Evolutionary conservation across 2,888 invertebrate genomes (phyloP).

Genomic region (Esperia sulphurella): DNA sequence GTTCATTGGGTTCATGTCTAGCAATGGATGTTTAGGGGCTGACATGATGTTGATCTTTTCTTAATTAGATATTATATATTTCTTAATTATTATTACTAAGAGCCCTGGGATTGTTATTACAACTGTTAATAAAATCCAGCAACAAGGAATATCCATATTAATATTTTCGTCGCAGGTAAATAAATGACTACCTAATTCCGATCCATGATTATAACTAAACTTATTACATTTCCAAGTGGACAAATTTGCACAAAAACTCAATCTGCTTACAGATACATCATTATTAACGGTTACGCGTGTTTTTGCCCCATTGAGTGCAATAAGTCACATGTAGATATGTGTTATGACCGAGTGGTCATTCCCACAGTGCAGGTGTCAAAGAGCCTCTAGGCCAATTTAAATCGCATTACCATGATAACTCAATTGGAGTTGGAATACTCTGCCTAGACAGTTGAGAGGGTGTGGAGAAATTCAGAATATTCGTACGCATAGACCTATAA

Average conservation of each 20-base stretch:
- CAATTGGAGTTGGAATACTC: conserved; percentile 47
- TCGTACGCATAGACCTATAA: conserved; percentile 5
- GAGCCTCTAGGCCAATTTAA: conserved; percentile 63
- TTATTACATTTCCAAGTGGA: conserved; percentile 15
- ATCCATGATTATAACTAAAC: conserved; percentile 16
- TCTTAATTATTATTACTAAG: too few relatives aligned
- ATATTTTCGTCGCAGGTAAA: too few relatives aligned
- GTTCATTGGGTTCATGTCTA: too few relatives aligned
- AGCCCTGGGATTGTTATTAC: too few relatives aligned
- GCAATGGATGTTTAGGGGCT: too few relatives aligned
- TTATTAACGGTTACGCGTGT: conserved; percentile 47
- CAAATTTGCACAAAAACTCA: conserved; percentile 42
- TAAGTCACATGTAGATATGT: conserved; percentile 46
- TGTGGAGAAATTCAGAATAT: conserved; percentile 16
- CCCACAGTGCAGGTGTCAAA: conserved; percentile 58
- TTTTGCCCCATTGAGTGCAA: conserved; percentile 32
- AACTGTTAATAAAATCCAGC: too few relatives aligned
- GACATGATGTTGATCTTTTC: too few relatives aligned
- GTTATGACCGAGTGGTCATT: conserved; percentile 30
- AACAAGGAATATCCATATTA: too few relatives aligned
- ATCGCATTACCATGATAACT: conserved; percentile 73
- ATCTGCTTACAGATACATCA: conserved; percentile 32
- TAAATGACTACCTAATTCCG: too few relatives aligned
- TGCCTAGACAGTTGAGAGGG: conserved; percentile 26
- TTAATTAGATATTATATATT: too few relatives aligned